Base-by-base conservation (phyloP, 2,113 vertebrate species). In the Plecturocebus donacophilus region DNA sequence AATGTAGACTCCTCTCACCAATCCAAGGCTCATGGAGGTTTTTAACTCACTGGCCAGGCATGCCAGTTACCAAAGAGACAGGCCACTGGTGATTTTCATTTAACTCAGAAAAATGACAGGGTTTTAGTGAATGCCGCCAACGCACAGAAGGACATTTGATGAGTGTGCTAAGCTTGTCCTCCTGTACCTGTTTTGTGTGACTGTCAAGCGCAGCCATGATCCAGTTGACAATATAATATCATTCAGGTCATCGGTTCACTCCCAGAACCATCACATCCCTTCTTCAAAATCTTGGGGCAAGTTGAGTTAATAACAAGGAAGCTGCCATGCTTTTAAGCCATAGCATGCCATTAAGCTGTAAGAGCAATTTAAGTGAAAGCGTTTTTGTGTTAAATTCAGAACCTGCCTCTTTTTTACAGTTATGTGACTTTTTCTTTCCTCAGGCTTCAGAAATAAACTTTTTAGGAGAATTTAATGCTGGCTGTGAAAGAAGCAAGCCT, bases 401-500 rank as follows among this genome's bases (percentile, higher is more conserved):
- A 90, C 96, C 83, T 97, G 79, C 92, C 87, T 95, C 96, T 96
- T 94, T 76, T 95, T 83, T 97, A 80, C 93, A 96, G 94, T 84
- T 90, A 47, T 45, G 35, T 94, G 98, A 97, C 96, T 97, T 97
- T 97, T 97, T 96, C 93, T 94, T 75, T 81, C 90, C 97, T 56
- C 94, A 97, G 88, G 92, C 94, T 54, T 93, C 95, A 98, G 97
- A 97, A 97, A 88, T 97, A 95, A 96, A 94, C 90, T 95, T 94
- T 96, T 84, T 92, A 70, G 87, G 95, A 98, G 97, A 93, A 73
- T 73, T 91, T 11, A 73, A 7, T 56, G 66, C 90, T 96, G 42
- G 73, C 93, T 66, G 12, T 56, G 82, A 93, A 91, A 97, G 96
- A 97, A 91, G 42, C 58, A 89, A 68, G 71, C 85, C 3, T 90